Conservation (phyloP, 2,113 vertebrate species). For the Calyptommatus sinebrachiatus region DNA sequence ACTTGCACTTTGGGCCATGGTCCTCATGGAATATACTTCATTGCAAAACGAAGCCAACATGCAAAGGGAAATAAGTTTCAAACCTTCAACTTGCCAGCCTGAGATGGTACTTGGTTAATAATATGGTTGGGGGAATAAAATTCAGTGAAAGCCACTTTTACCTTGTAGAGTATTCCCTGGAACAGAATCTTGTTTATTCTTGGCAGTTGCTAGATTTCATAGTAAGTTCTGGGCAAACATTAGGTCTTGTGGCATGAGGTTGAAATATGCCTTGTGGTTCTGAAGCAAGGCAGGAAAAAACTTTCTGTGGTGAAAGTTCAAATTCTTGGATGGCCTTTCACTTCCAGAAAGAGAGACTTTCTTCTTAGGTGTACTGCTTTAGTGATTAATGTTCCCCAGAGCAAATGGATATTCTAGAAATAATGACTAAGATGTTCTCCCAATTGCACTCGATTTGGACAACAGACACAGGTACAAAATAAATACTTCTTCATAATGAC, state of each 20-base stretch:
- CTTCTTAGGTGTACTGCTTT: conserved; percentile 1
- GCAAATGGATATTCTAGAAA: background rate
- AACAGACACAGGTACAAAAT: accelerated
- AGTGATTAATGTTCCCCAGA: background rate
- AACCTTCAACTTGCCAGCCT: no score
- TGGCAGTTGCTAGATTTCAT: conserved; percentile 13
- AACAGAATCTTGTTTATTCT: background rate
- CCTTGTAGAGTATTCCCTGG: background rate
- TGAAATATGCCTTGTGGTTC: conserved; percentile 37
- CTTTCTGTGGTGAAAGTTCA: background rate
- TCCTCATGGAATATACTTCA: no score
- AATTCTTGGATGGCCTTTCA: conserved; percentile 10
- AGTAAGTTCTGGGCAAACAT: conserved; percentile 41
- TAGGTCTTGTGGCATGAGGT: conserved; percentile 22
- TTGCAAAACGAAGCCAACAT: no score
- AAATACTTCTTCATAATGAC: accelerated
- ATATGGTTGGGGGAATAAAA: no score
- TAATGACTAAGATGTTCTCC: conserved; percentile 14
- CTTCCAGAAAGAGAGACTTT: conserved; percentile 20
- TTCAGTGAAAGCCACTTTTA: no score
- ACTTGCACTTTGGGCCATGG: no score
- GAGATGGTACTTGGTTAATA: no score
- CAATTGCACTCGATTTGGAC: background rate
- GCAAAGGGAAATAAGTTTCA: no score
- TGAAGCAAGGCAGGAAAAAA: conserved; percentile 27